Base-by-base conservation (phyloP, 37 sponge, comb jelly and placozoan species). In the Tethya wilhelma region DNA sequence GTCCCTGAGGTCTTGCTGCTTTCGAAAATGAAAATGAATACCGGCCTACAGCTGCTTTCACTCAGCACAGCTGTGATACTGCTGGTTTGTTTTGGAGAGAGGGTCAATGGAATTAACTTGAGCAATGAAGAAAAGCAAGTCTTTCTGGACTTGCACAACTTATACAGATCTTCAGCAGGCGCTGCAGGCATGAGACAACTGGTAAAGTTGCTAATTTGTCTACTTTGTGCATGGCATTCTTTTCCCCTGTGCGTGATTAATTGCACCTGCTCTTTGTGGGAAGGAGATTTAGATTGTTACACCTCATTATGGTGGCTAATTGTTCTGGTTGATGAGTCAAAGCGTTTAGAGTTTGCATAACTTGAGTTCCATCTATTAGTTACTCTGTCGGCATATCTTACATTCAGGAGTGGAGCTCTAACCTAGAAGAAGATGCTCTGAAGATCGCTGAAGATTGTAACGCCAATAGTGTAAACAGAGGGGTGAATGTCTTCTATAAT, bases 121-220 rank as follows among this genome's bases (percentile, higher is more conserved):
- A 30, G 34, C n/a, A 59, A 45, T 1, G 55, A 44, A 31, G 74
- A 86, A 34, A 79, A 86, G 73, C 87, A 86, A 43, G 5, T 36
- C 17, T 36, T 66, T 7, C 57, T 86, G 42, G 87, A 86, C 32
- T 44, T 66, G 36, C 80, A 79, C 58, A 86, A 86, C 66, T 17
- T 22, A 9, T 44, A 38, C 26, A 63, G 87, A 7, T 55, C 73
- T 31, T 37, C 66, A 5, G 67, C 14, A 22, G 40, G 39, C n/a
- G 74, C 38, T 0, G 74, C 81, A 0, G 39, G 65, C 44, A 79
- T 86, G 72, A 56, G 37, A 28, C 62, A 64, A 38, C 44, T 81
- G 60, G 81, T 81, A 30, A 70, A 72, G 5, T 60, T 7, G 28
- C 22, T 19, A 49, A 49, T 19, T 49, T 49, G 5, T 38, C n/a